phyloP scores from a whole-genome alignment of 2,113 vertebrate genomes.

The Piliocolobus tephrosceles region DNA sequence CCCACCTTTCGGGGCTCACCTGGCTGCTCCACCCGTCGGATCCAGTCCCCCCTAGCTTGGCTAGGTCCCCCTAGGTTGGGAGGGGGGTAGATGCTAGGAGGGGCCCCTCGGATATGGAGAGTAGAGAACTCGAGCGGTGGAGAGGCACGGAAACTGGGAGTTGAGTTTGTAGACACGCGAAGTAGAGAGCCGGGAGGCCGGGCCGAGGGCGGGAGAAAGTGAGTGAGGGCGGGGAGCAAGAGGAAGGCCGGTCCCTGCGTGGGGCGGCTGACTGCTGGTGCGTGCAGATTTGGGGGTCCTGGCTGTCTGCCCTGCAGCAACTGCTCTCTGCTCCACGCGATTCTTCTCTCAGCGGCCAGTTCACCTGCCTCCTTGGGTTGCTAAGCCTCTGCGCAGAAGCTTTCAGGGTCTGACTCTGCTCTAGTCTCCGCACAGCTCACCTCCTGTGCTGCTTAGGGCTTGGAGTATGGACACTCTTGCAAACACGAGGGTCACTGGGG shows the following conservation, averaged over 20 bases:
- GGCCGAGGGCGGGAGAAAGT: slow-evolving; percentile 37
- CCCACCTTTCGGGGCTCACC: slow-evolving; percentile 74
- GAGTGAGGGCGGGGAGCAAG: slow-evolving; percentile 8
- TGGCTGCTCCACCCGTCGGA: slow-evolving; percentile 50
- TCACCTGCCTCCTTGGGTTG: background rate
- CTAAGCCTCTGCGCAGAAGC: background rate
- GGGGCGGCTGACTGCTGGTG: background rate
- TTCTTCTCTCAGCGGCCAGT: background rate
- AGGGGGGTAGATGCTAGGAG: background rate
- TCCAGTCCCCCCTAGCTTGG: background rate
- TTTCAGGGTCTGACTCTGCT: background rate
- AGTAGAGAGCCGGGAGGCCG: slow-evolving; percentile 62
- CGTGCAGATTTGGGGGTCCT: background rate
- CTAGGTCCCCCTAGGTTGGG: background rate
- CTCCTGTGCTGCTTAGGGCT: background rate
- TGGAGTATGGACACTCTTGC: background rate
- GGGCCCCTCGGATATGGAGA: slow-evolving; percentile 5
- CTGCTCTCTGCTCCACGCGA: background rate
- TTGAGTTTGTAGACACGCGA: slow-evolving; percentile 59
- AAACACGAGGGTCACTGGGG: background rate
- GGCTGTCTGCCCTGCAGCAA: background rate
- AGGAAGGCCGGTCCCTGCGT: background rate
- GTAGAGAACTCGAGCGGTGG: background rate
- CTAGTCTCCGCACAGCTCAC: accelerated
- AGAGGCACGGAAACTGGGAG: slow-evolving; percentile 46